Percentiles rank a stretch among this genome's conserved stretches.
Evolutionary conservation across 2,113 vertebrate genomes (phyloP).

Genomic region (Tauraco erythrolophus): DNA sequence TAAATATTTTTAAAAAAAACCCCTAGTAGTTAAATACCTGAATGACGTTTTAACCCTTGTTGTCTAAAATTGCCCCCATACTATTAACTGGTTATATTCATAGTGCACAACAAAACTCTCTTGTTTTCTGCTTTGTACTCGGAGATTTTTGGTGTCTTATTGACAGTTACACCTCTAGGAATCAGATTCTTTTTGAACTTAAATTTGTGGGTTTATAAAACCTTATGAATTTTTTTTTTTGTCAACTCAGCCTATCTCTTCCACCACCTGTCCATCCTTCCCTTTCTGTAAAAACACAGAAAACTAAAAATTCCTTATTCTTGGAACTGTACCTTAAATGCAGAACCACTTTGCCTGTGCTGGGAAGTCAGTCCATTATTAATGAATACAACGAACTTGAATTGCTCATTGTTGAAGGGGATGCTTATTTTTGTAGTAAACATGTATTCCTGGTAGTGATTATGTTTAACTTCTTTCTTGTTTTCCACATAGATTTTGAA

Average conservation of each 20-base stretch:
- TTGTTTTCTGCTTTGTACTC: not conserved
- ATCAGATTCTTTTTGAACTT: not conserved
- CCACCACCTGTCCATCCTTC: no score
- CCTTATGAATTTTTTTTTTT: not conserved
- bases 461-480: not conserved
- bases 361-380: not conserved
- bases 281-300: not conserved
- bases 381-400: not conserved
- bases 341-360: not conserved
- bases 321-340: not conserved
- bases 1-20: not conserved
- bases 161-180: not conserved
- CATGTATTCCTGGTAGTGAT: not conserved
- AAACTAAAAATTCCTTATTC: not conserved
- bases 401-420: not conserved
- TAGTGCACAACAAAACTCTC: not conserved
- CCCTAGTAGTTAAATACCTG: not conserved
- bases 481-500: not conserved
- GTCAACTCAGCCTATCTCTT: no score
- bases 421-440: not conserved
- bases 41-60: not conserved
- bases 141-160: not conserved
- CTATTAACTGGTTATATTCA: fast-evolving
- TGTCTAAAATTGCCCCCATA: not conserved
- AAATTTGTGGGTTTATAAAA: not conserved